Base-by-base conservation (phyloP, 2,888 invertebrate species). In the Shargacucullia verbasci region DNA sequence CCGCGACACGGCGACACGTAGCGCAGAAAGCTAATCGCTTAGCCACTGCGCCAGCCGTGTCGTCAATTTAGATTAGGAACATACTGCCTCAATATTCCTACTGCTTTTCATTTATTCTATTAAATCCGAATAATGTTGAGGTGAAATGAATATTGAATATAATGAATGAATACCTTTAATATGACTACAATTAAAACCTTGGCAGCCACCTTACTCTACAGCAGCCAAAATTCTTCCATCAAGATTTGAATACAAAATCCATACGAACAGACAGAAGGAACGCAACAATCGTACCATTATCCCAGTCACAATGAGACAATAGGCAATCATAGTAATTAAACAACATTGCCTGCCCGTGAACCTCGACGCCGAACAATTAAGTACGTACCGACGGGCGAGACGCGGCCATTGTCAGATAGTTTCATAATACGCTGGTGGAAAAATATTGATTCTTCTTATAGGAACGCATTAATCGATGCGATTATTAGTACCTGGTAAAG, bases 271-370 rank as follows among this genome's bases (percentile, higher is more conserved):
- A 10, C 48, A 12, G 15, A 40, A 47, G 39, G 56, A 57, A 44
- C 43, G 7, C 39, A 65, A 62, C 65, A 59, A 73, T 59, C 41
- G 43, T 54, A 34, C 44, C 13, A 64, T 70, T 61, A 57, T 43
- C 48, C 15, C 53, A 40, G 41, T 46, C 76, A 88, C 84, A 86
- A 85, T 85, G 80, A 83, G 57, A 88, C 90, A 91, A 91, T 91
- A 76, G 86, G 65, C 76, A 83, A 86, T 88, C 61, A 80, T 75
- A 65, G 74, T 75, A 81, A 88, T 89, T 85, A 75, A 68, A 61
- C 59, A 57, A 59, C 55, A 31, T 15, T 11, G 27, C 35, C 39
- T 58, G 66, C 43, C 59, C 65, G 38, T 63, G 69, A 72, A 73
- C 61, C 72, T 55, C 43, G 10, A 14, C 37, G 13, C 8, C 14